Conservation (phyloP, 2,888 invertebrate genomes). For the Meloe dianella region DNA sequence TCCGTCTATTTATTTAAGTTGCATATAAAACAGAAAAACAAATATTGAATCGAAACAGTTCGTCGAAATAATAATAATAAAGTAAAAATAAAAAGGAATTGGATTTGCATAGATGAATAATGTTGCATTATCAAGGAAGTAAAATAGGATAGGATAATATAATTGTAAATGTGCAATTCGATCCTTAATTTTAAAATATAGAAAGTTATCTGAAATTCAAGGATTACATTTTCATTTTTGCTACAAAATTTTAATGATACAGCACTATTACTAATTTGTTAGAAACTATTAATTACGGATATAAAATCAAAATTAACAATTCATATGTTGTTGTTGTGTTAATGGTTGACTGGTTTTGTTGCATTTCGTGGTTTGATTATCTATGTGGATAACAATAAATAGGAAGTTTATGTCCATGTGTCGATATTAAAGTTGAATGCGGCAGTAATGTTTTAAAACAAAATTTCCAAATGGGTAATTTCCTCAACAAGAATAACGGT, state of each 20-base stretch:
- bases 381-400: background rate
- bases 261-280: background rate
- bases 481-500: no score
- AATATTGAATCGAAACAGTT: background rate
- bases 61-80: background rate
- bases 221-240: background rate
- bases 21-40: background rate
- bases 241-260: background rate
- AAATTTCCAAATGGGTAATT: background rate
- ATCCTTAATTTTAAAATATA: background rate
- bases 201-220: background rate
- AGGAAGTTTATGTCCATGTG: background rate
- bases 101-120: background rate
- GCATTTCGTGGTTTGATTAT: background rate
- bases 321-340: background rate
- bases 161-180: background rate
- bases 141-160: background rate
- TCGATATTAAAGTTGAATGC: background rate
- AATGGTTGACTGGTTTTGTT: background rate
- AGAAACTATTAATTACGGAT: background rate
- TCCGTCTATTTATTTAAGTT: background rate
- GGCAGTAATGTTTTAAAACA: background rate
- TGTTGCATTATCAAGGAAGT: slow-evolving; percentile 6
- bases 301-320: background rate
- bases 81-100: slow-evolving; percentile 5